Base-by-base conservation (phyloP, 2,113 vertebrate species). In the Anhinga rufa region DNA sequence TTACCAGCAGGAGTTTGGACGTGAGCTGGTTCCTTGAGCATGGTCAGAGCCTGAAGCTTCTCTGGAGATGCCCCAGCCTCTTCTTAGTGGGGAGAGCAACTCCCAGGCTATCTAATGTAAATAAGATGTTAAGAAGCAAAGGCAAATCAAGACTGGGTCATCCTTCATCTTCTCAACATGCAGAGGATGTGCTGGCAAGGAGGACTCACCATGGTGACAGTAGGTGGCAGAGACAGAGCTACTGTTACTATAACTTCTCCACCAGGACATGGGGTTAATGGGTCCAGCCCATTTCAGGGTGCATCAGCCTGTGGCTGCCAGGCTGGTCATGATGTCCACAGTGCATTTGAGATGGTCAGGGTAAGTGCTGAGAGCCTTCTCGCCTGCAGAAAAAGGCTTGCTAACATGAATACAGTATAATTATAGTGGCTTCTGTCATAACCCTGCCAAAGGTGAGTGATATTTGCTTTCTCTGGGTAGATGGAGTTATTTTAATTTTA, bases 261-360 rank as follows among this genome's bases (percentile, higher is more conserved):
- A 32, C 42, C 31, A 42, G 42, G 9, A 58, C 1, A 5, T 25
- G 54, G 51, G 44, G 34, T 48, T 36, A 46, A 51, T 5, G n/a
- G 32, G 60, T 49, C 31, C 46, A 38, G 55, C 24, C 31, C 11
- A 1, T 66, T 69, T 28, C 11, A 24, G 32, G 34, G 51, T 46
- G 24, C 17, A 26, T 20, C 31, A 26, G 29, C 12, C 32, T 60
- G 55, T 44, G 62, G 72, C 65, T 82, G 71, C 34, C 46, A 20
- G 44, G 31, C 88, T 65, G 62, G 34, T 19, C 44, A 9, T 0
- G 0, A 21, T 31, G 55, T 13, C 42, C 55, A 31, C 0, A 0
- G 25, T 64, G 62, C 17, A 11, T 42, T 60, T 84, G 77, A 83
- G 72, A 46, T 31, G 80, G 12, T 51, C 32, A 46, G 34, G 18